Evolutionary conservation across 2,888 invertebrate species (phyloP).

Genomic region (Macroteleia sp.): DNA sequence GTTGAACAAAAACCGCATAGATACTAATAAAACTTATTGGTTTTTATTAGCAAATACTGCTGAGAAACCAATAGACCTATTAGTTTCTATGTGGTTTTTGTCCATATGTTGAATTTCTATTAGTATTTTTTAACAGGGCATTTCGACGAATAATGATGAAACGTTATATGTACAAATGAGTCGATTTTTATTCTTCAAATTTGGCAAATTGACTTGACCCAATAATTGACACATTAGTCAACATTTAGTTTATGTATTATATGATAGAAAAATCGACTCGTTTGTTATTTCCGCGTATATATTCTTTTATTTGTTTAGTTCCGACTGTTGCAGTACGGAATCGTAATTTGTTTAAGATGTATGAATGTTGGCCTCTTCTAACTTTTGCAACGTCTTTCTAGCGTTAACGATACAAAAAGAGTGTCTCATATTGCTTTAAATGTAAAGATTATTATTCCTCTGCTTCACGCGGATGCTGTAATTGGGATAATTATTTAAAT

Average conservation of each 20-base stretch:
- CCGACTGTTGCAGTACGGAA: slow-evolving; percentile 21
- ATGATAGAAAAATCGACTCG: slow-evolving; percentile 30
- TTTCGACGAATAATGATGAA: no score
- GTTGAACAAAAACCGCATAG: no score
- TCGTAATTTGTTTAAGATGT: slow-evolving; percentile 8
- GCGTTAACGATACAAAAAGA: slow-evolving; percentile 34
- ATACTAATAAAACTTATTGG: no score
- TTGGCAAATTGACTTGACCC: slow-evolving; percentile 33
- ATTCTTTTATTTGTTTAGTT: slow-evolving; percentile 11
- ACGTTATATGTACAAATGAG: slow-evolving; percentile 21
- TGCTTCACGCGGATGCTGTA: slow-evolving; percentile 81
- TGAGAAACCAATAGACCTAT: no score
- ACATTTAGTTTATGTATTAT: not conserved
- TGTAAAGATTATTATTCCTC: slow-evolving; percentile 80
- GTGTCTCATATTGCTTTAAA: slow-evolving; percentile 75
- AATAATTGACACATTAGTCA: slow-evolving; percentile 39
- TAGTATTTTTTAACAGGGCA: no score
- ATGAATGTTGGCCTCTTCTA: slow-evolving; percentile 7
- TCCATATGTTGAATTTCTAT: no score
- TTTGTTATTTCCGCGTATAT: slow-evolving; percentile 9
- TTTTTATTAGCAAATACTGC: no score
- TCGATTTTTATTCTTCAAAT: slow-evolving; percentile 13
- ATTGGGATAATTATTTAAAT: slow-evolving; percentile 77
- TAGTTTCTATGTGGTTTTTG: no score
- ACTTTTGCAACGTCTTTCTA: slow-evolving; percentile 1